Evolutionary conservation across 2,797 vertebrate species (phyloP).

Genomic region (Anabacerthia variegaticeps): DNA sequence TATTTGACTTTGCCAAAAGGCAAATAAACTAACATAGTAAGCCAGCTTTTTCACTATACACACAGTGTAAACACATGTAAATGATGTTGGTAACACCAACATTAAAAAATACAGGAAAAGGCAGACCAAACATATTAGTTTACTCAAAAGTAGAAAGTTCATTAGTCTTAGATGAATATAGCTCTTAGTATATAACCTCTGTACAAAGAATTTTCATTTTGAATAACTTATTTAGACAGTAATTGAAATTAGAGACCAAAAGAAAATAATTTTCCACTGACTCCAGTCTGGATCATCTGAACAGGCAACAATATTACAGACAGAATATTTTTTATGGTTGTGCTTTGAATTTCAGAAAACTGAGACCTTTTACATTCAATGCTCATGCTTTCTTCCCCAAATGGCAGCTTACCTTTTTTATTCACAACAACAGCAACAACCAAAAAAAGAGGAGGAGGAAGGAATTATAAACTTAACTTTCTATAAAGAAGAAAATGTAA

Average conservation of each 20-base stretch:
- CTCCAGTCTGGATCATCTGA: not conserved
- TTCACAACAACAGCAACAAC: not conserved
- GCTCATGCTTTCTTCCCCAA: accelerated
- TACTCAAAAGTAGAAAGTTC: not conserved
- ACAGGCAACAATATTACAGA: not conserved
- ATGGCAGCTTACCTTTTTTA: not conserved
- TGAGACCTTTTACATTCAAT: not conserved
- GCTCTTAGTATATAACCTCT: not conserved
- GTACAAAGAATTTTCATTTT: not conserved
- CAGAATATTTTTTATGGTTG: not conserved
- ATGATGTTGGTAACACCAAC: not conserved
- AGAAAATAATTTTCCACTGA: not conserved
- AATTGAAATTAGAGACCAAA: not conserved
- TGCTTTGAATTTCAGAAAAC: not conserved
- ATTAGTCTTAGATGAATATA: not conserved
- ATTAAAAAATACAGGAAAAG: not conserved
- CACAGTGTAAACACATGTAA: not conserved
- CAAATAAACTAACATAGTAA: not conserved
- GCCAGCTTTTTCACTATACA: not conserved
- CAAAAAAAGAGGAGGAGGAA: accelerated
- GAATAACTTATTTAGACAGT: not conserved
- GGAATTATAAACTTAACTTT: not conserved
- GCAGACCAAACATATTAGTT: not conserved
- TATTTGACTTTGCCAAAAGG: not conserved
- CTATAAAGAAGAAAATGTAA: not conserved